Base-by-base conservation (phyloP, 2,888 invertebrate genomes). In the Malachius bipustulatus region DNA sequence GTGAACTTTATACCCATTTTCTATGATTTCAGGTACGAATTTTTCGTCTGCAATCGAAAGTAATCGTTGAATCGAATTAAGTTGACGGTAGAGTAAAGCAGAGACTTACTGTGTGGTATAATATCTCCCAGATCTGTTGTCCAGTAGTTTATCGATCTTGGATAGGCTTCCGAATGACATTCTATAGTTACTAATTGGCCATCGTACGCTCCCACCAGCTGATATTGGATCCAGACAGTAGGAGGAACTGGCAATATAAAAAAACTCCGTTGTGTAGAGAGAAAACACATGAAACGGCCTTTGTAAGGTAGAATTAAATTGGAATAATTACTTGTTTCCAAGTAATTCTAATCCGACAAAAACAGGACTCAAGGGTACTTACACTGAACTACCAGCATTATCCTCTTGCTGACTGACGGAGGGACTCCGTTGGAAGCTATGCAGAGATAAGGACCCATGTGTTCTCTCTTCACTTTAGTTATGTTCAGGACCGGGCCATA, bases 351-450 rank as follows among this genome's bases (percentile, higher is more conserved):
- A n/a, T n/a, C n/a, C n/a, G n/a, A n/a, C n/a, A n/a, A n/a, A n/a
- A n/a, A n/a, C n/a, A n/a, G n/a, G n/a, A n/a, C n/a, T n/a, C n/a
- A n/a, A n/a, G n/a, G n/a, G 41, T 46, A 66, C 69, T 60, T 56
- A 84, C 83, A 85, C 59, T 84, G 81, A 11, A 84, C 82, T 33
- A 82, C 81, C 34, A 89, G 73, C 67, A 81, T 81, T 51, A 89
- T 87, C 53, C 88, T 66, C 62, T 88, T 88, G 71, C 87, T 87
- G 47, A 88, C 83, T 16, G 85, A 81, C 1, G 89, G 89, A 8
- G 88, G 89, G 10, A 84, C 77, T 4, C 84, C 84, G 53, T 85
- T 85, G 26, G 81, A 79, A 1, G 84, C 84, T 43, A 84, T 83
- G 58, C 84, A 84, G 16, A 83, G 63, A 56, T 82, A 83, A 24